Conservation (phyloP, 92 coral and sea anemone genomes). For the Anthopleura xanthogrammica region DNA sequence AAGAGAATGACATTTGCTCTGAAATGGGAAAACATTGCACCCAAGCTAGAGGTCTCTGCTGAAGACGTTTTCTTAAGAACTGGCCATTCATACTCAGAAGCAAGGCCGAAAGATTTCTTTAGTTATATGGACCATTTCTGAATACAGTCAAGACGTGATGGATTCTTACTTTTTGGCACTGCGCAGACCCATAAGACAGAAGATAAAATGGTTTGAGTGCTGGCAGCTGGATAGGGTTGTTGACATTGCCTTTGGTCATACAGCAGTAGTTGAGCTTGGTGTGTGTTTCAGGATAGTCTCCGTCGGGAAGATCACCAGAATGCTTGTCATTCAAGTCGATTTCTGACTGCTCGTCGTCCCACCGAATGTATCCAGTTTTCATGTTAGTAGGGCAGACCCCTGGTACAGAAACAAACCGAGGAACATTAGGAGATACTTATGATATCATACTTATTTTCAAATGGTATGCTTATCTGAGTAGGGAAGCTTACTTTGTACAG, state of each 20-base stretch:
- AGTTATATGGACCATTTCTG: not conserved
- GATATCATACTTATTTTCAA: not conserved
- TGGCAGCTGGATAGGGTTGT: constrained; percentile 93
- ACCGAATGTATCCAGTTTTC: constrained; percentile 90
- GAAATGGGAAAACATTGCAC: too few species aligned
- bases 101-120: too few species aligned
- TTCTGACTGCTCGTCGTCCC: constrained; percentile 97
- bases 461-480: too few species aligned
- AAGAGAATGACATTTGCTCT: too few species aligned
- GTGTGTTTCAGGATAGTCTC: constrained; percentile 77
- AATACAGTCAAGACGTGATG: not conserved
- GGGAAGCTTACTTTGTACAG: too few species aligned
- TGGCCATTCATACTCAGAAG: too few species aligned
- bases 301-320: constrained; percentile 85
- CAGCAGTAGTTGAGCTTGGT: constrained; percentile 97
- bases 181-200: constrained; percentile 89
- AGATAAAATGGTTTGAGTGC: constrained; percentile 92
- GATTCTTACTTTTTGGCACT: constrained; percentile 78
- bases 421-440: not conserved
- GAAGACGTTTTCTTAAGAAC: too few species aligned
- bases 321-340: constrained; percentile 79
- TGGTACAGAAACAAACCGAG: constrained; percentile 2
- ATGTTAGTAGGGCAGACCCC: constrained; percentile 92
- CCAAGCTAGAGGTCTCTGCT: too few species aligned
- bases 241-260: constrained; percentile 88